A percentile compares a stretch with the other conserved stretches of the same genome.
These are phyloP conservation scores for Morinoia aosen DNA, from an alignment of 2,888 invertebrate species.

Conservation along the genomic window DNA sequence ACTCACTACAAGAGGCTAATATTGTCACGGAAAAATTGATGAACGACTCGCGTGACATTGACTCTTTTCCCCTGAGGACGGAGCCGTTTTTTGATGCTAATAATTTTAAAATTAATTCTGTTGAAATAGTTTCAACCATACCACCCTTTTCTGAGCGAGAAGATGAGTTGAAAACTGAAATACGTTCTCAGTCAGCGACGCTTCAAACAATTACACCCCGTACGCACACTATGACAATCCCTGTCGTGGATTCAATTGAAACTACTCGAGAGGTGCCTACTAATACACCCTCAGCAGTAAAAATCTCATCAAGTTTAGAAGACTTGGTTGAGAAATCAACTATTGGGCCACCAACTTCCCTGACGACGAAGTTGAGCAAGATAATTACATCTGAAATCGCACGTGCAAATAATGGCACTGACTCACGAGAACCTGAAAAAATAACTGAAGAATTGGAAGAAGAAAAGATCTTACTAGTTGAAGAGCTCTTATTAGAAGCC, in stretches of 20 bases:
- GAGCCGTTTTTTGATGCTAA: neutral
- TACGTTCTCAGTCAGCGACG: neutral
- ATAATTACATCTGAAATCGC: neutral
- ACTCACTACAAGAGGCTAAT: neutral
- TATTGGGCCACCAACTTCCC: slow-evolving; percentile 1
- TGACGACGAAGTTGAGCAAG: neutral
- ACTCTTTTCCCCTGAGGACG: neutral
- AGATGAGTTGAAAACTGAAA: neutral
- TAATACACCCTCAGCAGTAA: slow-evolving; percentile 24
- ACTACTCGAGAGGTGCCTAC: neutral
- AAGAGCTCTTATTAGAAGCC: neutral
- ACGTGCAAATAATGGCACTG: neutral
- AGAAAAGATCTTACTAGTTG: slow-evolving; percentile 1
- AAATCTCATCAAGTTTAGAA: neutral
- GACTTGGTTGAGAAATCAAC: neutral
- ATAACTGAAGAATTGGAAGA: neutral
- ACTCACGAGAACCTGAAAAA: neutral
- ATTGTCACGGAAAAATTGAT: neutral
- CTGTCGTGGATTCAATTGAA: neutral
- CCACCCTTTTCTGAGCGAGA: neutral
- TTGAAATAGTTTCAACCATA: neutral
- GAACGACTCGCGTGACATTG: neutral
- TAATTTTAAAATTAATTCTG: neutral
- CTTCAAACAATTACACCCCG: neutral
- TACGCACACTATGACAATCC: neutral